Percentiles rank a stretch among this genome's conserved stretches.
These are phyloP conservation scores for Spilarctia lutea DNA, from an alignment of 2,888 invertebrate genomes.

Conservation along the genomic window DNA sequence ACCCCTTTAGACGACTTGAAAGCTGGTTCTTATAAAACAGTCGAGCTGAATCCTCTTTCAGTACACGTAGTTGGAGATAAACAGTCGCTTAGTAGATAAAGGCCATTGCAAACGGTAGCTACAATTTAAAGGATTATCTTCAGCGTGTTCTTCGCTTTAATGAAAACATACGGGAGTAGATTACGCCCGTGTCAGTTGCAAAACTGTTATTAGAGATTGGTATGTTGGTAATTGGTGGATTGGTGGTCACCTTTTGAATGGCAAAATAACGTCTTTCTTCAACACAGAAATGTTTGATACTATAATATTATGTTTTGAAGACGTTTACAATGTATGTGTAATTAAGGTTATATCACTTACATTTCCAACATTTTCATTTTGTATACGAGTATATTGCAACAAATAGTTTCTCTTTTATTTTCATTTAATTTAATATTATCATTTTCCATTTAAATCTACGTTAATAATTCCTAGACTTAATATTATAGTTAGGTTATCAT, in stretches of 20 bases:
- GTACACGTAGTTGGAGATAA: conserved; percentile 22
- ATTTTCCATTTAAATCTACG: no score
- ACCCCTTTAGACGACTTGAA: background rate
- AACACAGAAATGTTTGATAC: background rate
- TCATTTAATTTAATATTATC: no score
- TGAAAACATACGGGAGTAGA: conserved; percentile 13
- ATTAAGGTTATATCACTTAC: no score
- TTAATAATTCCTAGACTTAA: no score
- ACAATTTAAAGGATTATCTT: conserved; percentile 45
- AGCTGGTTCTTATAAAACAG: background rate
- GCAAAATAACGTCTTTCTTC: background rate
- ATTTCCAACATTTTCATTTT: no score
- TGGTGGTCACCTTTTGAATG: background rate
- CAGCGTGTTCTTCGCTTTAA: conserved; percentile 9
- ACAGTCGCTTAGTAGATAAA: conserved; percentile 29
- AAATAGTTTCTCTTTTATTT: no score
- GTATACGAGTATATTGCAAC: no score
- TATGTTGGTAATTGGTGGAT: no score
- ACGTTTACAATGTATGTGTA: no score
- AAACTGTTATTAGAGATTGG: background rate
- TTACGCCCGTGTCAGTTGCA: background rate
- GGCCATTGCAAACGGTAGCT: conserved; percentile 13
- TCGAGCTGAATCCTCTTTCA: conserved; percentile 5
- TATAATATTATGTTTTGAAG: background rate
- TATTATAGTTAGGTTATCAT: no score